Evolutionary conservation across 2,888 invertebrate genomes (phyloP), one percentile per base, ranked within the genome.

Genomic region (Plagiodera versicolora): DNA sequence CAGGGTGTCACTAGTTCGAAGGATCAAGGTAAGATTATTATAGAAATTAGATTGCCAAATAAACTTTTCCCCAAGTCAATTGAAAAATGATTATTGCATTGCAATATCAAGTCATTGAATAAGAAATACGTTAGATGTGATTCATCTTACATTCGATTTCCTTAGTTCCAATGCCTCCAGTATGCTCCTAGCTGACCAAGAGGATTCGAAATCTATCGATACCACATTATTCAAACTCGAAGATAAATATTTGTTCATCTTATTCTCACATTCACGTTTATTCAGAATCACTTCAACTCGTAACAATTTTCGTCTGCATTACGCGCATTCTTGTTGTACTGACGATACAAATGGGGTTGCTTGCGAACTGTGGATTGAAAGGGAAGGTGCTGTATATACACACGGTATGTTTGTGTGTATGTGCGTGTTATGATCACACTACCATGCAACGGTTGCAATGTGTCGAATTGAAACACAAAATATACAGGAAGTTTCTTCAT

Each of bases 131-230:
- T n/a, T n/a, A n/a, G n/a, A n/a, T n/a, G n/a, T n/a, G n/a, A n/a
- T n/a, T n/a, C n/a, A 32, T 54, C 64, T 68, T 64, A 71, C 71
- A 14, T 60, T 53, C 19, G 55, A 57, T 50, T 61, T 62, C 35
- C 60, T 49, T 6, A 62, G 18, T 74, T 77, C 76, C 5, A 83
- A 71, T n/a, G 81, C 81, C 64, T 83, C 81, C 67, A 82, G 75
- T 53, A 83, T 77, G 58, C 82, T 82, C 70, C 81, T 81, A n/a
- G 84, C 84, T 49, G 85, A 83, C 87, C 87, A 87, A 20, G 86
- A 84, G 47, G 66, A 83, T 71, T 83, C 83, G 56, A 84, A 76
- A 74, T 85, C 84, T 56, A 84, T 74, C 10, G 85, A 83, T 45
- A 84, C 81, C 16, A 82, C 82, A 55, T 76, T 75, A 58, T 74